Evolutionary conservation across 2,797 vertebrate species (phyloP), one percentile per base, ranked within the genome.

Genomic region (Cyclura pinguis): DNA sequence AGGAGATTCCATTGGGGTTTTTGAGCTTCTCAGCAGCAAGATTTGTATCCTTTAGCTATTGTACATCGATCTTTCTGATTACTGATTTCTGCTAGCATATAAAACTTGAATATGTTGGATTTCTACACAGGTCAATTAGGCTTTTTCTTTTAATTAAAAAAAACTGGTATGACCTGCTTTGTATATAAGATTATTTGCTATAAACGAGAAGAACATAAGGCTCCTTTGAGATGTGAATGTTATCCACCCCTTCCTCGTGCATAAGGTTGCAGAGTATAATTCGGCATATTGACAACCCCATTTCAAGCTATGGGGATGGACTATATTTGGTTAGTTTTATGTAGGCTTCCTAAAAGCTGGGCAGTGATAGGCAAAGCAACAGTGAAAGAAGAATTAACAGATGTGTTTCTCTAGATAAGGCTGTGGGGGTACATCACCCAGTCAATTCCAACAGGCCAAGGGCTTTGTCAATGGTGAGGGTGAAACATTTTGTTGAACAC

Each of bases 121-220:
- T 97, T 77, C 97, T 97, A 97, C 97, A 96, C 97, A 97, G 96
- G 97, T 97, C 97, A 97, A 97, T 97, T 97, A 97, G 97, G 96
- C 96, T 97, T 96, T 97, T 97, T 97, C 97, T 96, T 96, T 67
- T 78, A 32, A 47, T n/a, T n/a, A 35, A 64, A 67, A 35, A 97
- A 97, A 97, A 97, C 95, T 97, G 96, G 96, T 97, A 97, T 95
- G 96, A 96, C 97, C 97, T 97, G 97, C 97, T 98, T 97, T 97
- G 97, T 96, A 97, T 97, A 97, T 98, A 98, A 97, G 97, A 97
- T 97, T 97, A 97, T 96, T 97, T 97, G 97, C 96, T 97, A 97
- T 98, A 97, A 97, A 97, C 97, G 97, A 97, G 96, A 96, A 95
- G 96, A 97, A 97, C 97, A 97, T 97, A 98, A 97, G 96, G 96